These are phyloP conservation scores for Nesometra sesokonis DNA, from an alignment of 35 echinoderm and acorn worm species.

Conservation along the genomic window DNA sequence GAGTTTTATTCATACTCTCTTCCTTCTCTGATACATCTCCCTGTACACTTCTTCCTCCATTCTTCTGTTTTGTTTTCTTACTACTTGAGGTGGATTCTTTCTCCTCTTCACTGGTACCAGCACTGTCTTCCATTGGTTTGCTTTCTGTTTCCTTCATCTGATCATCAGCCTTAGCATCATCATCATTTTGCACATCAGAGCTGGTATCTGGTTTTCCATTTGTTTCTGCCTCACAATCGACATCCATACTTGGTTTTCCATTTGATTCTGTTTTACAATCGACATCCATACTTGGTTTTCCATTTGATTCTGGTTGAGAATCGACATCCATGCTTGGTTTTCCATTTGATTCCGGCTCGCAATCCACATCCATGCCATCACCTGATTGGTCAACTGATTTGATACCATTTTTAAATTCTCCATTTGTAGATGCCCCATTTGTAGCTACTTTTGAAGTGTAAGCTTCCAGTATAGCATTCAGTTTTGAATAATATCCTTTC, in stretches of 20 bases:
- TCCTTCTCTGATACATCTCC: background rate
- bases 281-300: slow-evolving; percentile 52
- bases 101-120: background rate
- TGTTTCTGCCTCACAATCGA: slow-evolving; percentile 30
- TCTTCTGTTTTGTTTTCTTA: background rate
- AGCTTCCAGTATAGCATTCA: background rate
- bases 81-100: background rate
- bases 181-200: background rate
- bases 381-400: background rate
- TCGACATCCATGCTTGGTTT: slow-evolving; percentile 63
- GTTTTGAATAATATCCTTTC: slow-evolving; percentile 39
- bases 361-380: slow-evolving; percentile 55
- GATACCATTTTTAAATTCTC: background rate
- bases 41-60: background rate
- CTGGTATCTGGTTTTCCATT: slow-evolving; percentile 11
- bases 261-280: slow-evolving; percentile 22
- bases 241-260: slow-evolving; percentile 45
- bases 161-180: slow-evolving; percentile 25
- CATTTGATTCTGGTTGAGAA: slow-evolving; percentile 10
- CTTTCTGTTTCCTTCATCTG: slow-evolving; percentile 35
- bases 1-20: background rate
- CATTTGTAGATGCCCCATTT: slow-evolving; percentile 7
- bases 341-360: slow-evolving; percentile 8
- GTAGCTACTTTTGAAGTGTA: background rate
- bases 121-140: slow-evolving; percentile 44